Conservation (phyloP, 2,888 invertebrate genomes). For the Plagiodera versicolora region DNA sequence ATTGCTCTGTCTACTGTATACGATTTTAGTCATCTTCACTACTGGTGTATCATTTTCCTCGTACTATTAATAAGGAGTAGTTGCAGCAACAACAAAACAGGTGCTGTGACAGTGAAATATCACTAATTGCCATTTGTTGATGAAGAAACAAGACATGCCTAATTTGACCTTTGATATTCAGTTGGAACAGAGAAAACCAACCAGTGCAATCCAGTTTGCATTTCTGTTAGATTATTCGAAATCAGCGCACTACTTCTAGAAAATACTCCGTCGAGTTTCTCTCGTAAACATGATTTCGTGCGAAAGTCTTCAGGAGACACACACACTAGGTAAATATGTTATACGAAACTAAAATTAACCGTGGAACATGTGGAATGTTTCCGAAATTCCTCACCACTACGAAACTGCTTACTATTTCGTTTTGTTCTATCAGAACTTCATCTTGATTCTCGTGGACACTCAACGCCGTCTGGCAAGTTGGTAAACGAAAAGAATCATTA, state of each 20-base stretch:
- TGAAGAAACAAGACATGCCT: too few species aligned
- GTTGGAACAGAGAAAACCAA: too few species aligned
- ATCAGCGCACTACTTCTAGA: neutral
- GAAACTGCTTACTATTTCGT: constrained; percentile 13
- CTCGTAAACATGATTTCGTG: neutral
- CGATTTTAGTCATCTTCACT: too few species aligned
- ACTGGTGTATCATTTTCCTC: too few species aligned
- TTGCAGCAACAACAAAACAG: too few species aligned
- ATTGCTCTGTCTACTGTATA: too few species aligned
- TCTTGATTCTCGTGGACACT: constrained; percentile 5
- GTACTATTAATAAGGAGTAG: too few species aligned
- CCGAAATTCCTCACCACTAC: constrained; percentile 26
- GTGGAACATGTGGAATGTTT: constrained; percentile 18
- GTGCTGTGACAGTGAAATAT: too few species aligned
- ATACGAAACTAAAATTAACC: constrained; percentile 27
- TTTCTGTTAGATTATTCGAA: too few species aligned
- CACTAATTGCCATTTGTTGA: too few species aligned
- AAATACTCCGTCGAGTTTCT: neutral
- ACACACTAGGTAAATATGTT: constrained; percentile 6
- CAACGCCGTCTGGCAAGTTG: constrained; percentile 1
- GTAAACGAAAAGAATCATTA: constrained; percentile 9
- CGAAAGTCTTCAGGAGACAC: neutral
- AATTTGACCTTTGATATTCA: too few species aligned
- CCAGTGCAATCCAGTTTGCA: too few species aligned
- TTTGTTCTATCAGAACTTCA: constrained; percentile 13